Evolutionary conservation across 2,888 invertebrate species (phyloP).

Genomic region (Myopa tessellatipennis): DNA sequence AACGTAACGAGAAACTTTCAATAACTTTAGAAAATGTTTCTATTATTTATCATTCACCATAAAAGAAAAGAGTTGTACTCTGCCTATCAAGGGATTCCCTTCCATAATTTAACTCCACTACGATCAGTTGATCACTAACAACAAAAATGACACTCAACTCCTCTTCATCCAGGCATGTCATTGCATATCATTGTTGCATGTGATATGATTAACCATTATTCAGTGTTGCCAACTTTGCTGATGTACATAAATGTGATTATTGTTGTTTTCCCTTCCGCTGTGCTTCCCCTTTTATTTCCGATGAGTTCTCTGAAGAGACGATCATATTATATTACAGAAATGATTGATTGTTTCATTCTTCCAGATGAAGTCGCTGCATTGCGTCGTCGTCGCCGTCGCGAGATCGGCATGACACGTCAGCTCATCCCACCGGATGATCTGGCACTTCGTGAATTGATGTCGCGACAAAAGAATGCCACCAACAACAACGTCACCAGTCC

Average conservation of each 20-base stretch:
- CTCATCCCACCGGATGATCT: conserved; percentile 62
- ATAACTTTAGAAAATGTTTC: too few species aligned
- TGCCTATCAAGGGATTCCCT: background rate
- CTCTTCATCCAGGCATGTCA: too few species aligned
- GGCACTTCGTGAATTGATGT: conserved; percentile 60
- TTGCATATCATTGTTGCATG: background rate
- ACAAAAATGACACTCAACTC: background rate
- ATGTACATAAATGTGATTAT: background rate
- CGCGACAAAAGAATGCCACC: conserved; percentile 53
- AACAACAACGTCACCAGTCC: conserved; percentile 9
- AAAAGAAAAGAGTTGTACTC: background rate
- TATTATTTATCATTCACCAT: too few species aligned
- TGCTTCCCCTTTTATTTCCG: background rate
- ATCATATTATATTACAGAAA: too few species aligned
- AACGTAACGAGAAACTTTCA: too few species aligned
- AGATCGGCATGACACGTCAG: conserved; percentile 64
- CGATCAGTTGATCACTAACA: background rate
- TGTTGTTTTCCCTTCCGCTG: background rate
- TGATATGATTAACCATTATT: background rate
- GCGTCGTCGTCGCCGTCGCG: conserved; percentile 65
- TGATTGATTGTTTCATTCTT: conserved; percentile 44
- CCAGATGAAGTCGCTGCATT: conserved; percentile 67
- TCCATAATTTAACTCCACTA: background rate
- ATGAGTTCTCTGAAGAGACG: too few species aligned
- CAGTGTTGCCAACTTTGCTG: background rate